Evolutionary conservation across 37 sponge, comb jelly and placozoan species (phyloP), one percentile per base, ranked within the genome.

Genomic region (Ephydatia muelleri): DNA sequence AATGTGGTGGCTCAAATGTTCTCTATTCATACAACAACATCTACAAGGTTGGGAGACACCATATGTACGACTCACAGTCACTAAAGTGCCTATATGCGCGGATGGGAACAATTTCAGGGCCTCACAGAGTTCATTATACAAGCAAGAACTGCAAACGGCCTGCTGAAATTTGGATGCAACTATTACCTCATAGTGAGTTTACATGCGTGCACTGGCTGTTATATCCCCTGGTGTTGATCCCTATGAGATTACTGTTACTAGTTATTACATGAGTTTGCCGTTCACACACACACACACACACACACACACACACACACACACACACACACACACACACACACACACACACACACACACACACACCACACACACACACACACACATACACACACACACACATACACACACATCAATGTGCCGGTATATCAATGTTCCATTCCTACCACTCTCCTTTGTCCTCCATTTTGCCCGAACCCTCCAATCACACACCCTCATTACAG

Each of bases 231-330:
- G n/a, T n/a, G 36, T 21, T 8, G 75, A 28, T 33, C 23, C 23
- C 33, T 31, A 34, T 28, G 23, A 34, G 36, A 30, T 9, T 74
- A 4, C 32, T 30, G 36, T 74, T 23, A 28, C 31, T 8, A 3
- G 23, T 4, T 74, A 23, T 38, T 31, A 13, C 35, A 38, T 33
- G 36, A 35, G 14, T 37, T 23, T 3, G 26, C 21, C 48, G 25
- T 38, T 74, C 75, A 49, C 76, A 83, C 84, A 83, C 76, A 73
- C 76, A 83, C 74, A 72, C 83, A 82, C 83, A 82, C 83, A 82
- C 83, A 82, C 74, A 82, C 83, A 82, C 83, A 82, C 83, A 72
- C 83, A 82, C 74, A 82, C 83, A 82, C 83, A 82, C 74, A 72
- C 74, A 82, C 75, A 72, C 75, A 73, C 83, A 72, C 83, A 82